These are phyloP conservation scores for Leptinotarsa defecta DNA, from an alignment of 1,140 invertebrate species.

Conservation along the genomic window DNA sequence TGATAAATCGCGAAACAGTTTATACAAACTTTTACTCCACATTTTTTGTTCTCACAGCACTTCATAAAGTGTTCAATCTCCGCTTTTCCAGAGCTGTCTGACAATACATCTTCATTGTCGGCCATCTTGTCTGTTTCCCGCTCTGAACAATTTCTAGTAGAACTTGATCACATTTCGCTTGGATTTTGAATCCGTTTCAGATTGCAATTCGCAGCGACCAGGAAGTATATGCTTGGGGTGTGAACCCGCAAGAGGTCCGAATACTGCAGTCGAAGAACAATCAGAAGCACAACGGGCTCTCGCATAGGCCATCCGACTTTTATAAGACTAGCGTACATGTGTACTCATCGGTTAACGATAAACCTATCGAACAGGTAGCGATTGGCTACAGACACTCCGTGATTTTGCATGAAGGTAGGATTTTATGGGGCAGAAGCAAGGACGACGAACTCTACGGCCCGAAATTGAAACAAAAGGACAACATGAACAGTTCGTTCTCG, in stretches of 20 bases:
- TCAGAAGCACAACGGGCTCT: constrained; percentile 44
- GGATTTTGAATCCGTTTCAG: constrained; percentile 54
- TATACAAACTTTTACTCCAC: too few species aligned
- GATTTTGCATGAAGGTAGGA: constrained; percentile 18
- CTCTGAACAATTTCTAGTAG: too few species aligned
- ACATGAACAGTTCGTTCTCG: constrained; percentile 40
- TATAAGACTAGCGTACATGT: constrained; percentile 50
- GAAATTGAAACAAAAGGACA: constrained; percentile 45
- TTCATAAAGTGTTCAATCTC: too few species aligned
- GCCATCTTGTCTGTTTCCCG: too few species aligned
- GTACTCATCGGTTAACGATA: constrained; percentile 44
- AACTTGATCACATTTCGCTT: not conserved
- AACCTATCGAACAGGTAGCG: constrained; percentile 50
- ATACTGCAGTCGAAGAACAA: constrained; percentile 55
- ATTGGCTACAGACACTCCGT: constrained; percentile 46
- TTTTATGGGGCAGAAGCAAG: constrained; percentile 51
- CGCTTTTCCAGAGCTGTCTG: too few species aligned
- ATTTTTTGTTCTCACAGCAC: too few species aligned
- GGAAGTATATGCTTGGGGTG: constrained; percentile 77
- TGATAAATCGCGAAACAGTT: too few species aligned
- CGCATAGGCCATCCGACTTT: constrained; percentile 43
- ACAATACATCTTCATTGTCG: too few species aligned
- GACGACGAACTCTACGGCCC: constrained; percentile 51
- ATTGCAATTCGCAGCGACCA: constrained; percentile 71
- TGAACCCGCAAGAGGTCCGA: constrained; percentile 75